phyloP scores from a whole-genome alignment of 2,888 invertebrate genomes.

The Drosophila barbarae region DNA sequence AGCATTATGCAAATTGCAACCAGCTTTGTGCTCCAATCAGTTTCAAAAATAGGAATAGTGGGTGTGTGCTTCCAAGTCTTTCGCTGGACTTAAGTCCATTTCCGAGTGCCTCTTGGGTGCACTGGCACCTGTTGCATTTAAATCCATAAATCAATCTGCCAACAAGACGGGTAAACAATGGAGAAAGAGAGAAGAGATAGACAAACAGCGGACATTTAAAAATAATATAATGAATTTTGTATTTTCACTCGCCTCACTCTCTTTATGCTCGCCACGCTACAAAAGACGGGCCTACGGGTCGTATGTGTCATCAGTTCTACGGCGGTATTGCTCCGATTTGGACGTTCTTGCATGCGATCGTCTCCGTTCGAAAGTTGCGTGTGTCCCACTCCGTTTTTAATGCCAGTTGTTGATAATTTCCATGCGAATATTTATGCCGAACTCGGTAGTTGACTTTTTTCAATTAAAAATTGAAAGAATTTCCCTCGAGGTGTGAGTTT shows the following conservation, averaged over 20 bases:
- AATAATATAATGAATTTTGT: constrained; percentile 51
- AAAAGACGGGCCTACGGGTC: constrained; percentile 50
- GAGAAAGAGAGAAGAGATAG: constrained; percentile 38
- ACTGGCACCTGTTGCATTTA: constrained; percentile 57
- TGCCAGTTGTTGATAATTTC: constrained; percentile 60
- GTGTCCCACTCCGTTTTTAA: constrained; percentile 36
- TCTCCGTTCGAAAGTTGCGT: constrained; percentile 11
- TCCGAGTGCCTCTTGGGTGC: constrained; percentile 27
- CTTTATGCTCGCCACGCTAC: constrained; percentile 53
- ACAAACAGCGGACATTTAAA: constrained; percentile 54
- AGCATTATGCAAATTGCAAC: constrained; percentile 46
- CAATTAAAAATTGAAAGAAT: constrained; percentile 3
- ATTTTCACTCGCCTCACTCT: constrained; percentile 41
- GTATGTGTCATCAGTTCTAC: constrained; percentile 58
- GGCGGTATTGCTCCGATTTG: constrained; percentile 57
- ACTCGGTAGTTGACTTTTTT: constrained; percentile 52
- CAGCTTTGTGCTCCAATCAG: constrained; percentile 35
- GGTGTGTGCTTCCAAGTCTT: constrained; percentile 7
- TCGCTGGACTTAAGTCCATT: constrained; percentile 17
- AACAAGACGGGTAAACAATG: constrained; percentile 34
- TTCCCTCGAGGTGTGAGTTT: background rate
- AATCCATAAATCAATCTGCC: constrained; percentile 65
- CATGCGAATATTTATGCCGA: constrained; percentile 23
- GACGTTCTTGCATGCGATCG: constrained; percentile 52
- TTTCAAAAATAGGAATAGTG: constrained; percentile 40